A percentile compares a stretch with the other conserved stretches of the same genome.
Conservation (phyloP, 2,113 vertebrate species). For the Chlamydotis undulata region DNA sequence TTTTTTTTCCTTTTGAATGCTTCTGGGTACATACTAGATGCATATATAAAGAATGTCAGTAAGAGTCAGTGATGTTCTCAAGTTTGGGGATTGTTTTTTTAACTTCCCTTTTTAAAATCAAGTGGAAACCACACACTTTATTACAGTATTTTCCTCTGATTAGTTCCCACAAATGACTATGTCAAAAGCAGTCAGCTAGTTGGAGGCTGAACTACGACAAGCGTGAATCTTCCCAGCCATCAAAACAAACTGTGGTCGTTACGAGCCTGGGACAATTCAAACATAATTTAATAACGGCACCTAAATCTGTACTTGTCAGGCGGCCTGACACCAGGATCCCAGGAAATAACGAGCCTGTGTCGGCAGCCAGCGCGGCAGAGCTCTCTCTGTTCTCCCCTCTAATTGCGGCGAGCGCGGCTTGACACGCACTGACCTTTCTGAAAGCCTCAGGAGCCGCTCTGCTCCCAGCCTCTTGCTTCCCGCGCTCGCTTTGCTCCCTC, state of each 20-base stretch:
- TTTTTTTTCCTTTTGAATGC: neutral
- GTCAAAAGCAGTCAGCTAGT: neutral
- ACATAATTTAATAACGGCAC: neutral
- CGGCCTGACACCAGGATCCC: neutral
- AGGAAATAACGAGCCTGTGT: fast-evolving
- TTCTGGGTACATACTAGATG: neutral
- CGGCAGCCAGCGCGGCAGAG: neutral
- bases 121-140: neutral
- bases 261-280: neutral
- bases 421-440: neutral
- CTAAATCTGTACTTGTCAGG: neutral
- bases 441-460: neutral
- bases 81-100: neutral
- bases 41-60: neutral
- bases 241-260: neutral
- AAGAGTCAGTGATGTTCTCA: neutral
- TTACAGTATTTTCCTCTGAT: neutral
- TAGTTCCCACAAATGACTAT: neutral
- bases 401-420: neutral
- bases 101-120: neutral
- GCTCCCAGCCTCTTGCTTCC: neutral
- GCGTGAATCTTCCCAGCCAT: neutral
- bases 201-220: too few species aligned
- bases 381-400: neutral
- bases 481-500: neutral